These are phyloP conservation scores for Rhynchopsitta pachyrhyncha DNA, from an alignment of 2,113 vertebrate species.

Conservation along the genomic window DNA sequence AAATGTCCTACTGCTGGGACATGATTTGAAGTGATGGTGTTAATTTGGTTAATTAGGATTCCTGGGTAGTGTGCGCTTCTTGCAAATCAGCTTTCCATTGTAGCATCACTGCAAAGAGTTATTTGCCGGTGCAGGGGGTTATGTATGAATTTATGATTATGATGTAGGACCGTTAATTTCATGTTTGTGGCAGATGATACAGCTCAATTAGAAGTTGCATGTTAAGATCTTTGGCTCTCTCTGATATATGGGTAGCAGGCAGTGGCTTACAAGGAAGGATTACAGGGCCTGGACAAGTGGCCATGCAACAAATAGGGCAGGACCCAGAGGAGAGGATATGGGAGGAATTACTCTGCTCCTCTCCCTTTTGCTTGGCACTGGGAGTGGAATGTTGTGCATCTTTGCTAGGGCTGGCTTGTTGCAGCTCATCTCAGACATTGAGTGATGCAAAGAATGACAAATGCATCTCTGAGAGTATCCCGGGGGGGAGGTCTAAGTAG, in stretches of 20 bases:
- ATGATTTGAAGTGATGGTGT: constrained; percentile 76
- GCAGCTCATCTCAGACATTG: not conserved
- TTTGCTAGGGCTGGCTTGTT: not conserved
- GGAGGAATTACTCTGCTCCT: not conserved
- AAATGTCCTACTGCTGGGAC: constrained; percentile 68
- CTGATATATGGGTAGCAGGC: not conserved
- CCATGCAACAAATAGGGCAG: not conserved
- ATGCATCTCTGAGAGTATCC: not conserved
- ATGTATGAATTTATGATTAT: constrained; percentile 73
- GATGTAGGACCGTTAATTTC: constrained; percentile 71
- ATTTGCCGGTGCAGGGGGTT: constrained; percentile 64
- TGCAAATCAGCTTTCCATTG: constrained; percentile 70
- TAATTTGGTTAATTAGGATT: constrained; percentile 77
- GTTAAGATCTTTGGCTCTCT: not conserved
- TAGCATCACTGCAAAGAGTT: constrained; percentile 55
- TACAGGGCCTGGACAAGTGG: not conserved
- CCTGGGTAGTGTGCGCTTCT: constrained; percentile 51
- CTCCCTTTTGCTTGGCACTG: not conserved
- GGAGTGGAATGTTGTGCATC: not conserved
- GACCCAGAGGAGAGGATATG: not conserved
- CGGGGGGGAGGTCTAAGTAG: not conserved
- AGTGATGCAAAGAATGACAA: not conserved
- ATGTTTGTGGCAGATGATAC: constrained; percentile 64
- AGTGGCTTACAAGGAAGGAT: not conserved
- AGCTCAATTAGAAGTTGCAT: constrained; percentile 59